Evolutionary conservation across 2,888 invertebrate species (phyloP).

Genomic region (Sylvicola fuscatus): DNA sequence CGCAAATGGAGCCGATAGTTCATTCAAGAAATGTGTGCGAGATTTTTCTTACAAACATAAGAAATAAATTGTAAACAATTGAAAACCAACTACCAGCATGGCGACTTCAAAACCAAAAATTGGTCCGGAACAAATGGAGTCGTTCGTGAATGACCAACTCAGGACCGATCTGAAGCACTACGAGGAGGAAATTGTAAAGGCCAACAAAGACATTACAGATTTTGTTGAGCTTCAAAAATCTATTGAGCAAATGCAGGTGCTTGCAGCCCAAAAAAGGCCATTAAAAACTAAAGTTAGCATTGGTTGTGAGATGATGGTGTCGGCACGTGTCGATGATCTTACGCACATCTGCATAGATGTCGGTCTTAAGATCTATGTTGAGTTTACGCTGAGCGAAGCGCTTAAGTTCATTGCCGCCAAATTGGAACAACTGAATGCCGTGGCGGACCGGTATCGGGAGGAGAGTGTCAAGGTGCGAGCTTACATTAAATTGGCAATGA

Average conservation of each 20-base stretch:
- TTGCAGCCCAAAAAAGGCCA: constrained; percentile 29
- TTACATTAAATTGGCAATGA: constrained; percentile 54
- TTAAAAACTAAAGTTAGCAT: constrained; percentile 55
- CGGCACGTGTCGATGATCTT: constrained; percentile 47
- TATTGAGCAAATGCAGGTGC: constrained; percentile 41
- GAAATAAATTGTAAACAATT: too few relatives aligned
- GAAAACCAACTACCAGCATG: too few relatives aligned
- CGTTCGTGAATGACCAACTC: constrained; percentile 57
- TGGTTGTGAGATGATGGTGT: constrained; percentile 68
- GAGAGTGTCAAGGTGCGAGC: constrained; percentile 52
- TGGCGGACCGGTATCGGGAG: constrained; percentile 37
- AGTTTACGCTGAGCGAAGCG: constrained; percentile 51
- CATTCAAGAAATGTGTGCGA: too few relatives aligned
- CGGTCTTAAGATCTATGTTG: constrained; percentile 55
- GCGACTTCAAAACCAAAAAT: background rate
- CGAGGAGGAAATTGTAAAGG: constrained; percentile 34
- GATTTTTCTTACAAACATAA: too few relatives aligned
- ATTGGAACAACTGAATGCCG: constrained; percentile 38
- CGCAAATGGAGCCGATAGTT: too few relatives aligned
- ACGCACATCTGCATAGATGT: constrained; percentile 47
- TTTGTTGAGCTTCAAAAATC: constrained; percentile 50
- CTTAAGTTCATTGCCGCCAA: constrained; percentile 46
- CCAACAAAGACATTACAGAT: constrained; percentile 49
- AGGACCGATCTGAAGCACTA: constrained; percentile 44
- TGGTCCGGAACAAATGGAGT: constrained; percentile 27